Evolutionary conservation across 2,888 invertebrate genomes (phyloP), one percentile per base, ranked within the genome.

Genomic region (Agrochola litura): DNA sequence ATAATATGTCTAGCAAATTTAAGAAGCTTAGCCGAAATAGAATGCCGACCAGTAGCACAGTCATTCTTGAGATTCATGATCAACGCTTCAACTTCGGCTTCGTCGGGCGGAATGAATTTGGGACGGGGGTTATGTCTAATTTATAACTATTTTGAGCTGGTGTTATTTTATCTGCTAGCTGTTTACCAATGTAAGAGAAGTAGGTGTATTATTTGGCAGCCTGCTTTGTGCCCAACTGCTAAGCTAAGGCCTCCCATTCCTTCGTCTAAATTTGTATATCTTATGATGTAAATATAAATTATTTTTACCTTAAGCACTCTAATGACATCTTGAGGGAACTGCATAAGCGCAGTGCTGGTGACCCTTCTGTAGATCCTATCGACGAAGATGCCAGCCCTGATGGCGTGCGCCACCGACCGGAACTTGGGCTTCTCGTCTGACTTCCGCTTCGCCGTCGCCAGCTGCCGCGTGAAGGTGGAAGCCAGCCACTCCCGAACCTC

Each of bases 401-500:
- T 99, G 87, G 99, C 99, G 93, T 99, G 99, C 66, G 99, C 99
- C 88, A 99, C 99, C 80, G 99, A 98, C 79, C 99, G 98, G 97
- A 99, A 99, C 96, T 99, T 98, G 22, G 98, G 98, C 92, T 98
- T 98, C 94, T 98, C 98, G 90, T 98, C 98, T 54, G 97, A 97
- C 95, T 97, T 97, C 91, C 98, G 97, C 87, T 98, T 97, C 76
- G 98, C 98, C 78, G 98, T 98, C 81, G 98, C 98, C 95, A 98
- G 97, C 94, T 99, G 99, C 86, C 99, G 97, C 58, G 99, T 99
- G 96, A 99, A 99, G 66, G 99, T 99, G 80, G 99, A 98, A 79
- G 99, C 99, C 94, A 99, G 97, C 99, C 99, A 99, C 95, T 99
- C 99, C 89, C 99, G 97, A 64, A 99, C 99, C 95, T 99, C 99